phyloP scores from a whole-genome alignment of 2,888 invertebrate species.

The Mythimna impura region DNA sequence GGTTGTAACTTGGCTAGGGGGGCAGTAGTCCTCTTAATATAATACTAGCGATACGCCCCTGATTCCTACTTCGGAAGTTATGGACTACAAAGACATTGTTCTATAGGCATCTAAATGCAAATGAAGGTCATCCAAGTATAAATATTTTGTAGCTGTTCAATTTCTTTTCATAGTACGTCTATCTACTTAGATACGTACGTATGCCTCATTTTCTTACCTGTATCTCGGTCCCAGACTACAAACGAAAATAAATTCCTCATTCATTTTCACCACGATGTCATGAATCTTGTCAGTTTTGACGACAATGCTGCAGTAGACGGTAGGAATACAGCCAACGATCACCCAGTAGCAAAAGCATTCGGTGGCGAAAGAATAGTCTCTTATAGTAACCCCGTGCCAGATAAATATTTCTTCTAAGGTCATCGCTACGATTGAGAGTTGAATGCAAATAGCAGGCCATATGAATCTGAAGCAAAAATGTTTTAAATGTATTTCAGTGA shows the following conservation, averaged over 20 bases:
- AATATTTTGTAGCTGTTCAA: too few relatives aligned
- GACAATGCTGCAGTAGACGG: conserved; percentile 68
- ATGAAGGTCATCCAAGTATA: too few relatives aligned
- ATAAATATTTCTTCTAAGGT: conserved; percentile 70
- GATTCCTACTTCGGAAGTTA: too few relatives aligned
- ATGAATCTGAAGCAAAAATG: conserved; percentile 69
- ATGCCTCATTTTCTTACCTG: conserved; percentile 68
- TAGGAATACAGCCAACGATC: conserved; percentile 69
- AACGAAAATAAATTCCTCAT: conserved; percentile 74
- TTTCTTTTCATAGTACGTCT: background rate
- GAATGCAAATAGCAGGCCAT: conserved; percentile 68
- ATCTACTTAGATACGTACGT: background rate
- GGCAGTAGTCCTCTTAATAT: too few relatives aligned
- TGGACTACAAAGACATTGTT: too few relatives aligned
- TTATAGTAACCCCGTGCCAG: conserved; percentile 63
- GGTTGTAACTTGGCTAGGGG: too few relatives aligned
- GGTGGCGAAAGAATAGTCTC: conserved; percentile 76
- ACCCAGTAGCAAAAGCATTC: conserved; percentile 80
- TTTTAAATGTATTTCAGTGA: background rate
- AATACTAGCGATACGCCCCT: too few relatives aligned
- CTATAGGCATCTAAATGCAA: too few relatives aligned
- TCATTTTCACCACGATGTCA: conserved; percentile 71
- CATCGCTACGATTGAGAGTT: conserved; percentile 59
- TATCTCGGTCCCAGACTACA: conserved; percentile 70
- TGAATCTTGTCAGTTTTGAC: conserved; percentile 67